These are phyloP conservation scores for Burhinus oedicnemus DNA, from an alignment of 2,113 vertebrate genomes.

Conservation along the genomic window DNA sequence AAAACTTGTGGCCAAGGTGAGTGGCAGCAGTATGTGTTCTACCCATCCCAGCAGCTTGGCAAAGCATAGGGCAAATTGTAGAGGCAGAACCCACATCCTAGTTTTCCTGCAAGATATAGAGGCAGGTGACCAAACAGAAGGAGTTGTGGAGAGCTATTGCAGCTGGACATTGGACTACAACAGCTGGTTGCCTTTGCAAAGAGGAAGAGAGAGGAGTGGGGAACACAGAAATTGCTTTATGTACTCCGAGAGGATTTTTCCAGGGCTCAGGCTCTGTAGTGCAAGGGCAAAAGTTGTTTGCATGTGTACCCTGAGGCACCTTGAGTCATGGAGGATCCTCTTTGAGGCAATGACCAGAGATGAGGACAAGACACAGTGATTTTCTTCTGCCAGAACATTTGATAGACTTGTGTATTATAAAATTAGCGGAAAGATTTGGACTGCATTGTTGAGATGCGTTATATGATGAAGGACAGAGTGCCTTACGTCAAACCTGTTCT, in stretches of 20 bases:
- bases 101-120: background rate
- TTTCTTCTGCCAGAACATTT: background rate
- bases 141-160: background rate
- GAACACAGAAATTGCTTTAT: background rate
- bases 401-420: background rate
- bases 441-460: background rate
- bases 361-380: background rate
- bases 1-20: background rate
- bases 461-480: background rate
- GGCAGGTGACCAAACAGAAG: background rate
- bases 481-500: background rate
- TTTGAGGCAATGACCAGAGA: background rate
- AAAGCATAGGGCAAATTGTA: background rate
- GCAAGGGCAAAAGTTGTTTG: background rate
- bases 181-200: background rate
- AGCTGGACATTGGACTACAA: background rate
- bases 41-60: background rate
- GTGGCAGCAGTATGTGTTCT: background rate
- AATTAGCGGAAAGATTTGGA: background rate
- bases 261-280: background rate
- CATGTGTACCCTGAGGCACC: background rate
- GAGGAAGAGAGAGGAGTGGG: background rate
- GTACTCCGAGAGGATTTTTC: background rate
- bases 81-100: background rate
- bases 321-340: background rate